Evolutionary conservation across 2,888 invertebrate genomes (phyloP), one percentile per base, ranked within the genome.

Genomic region (Ectropis crepuscularia): DNA sequence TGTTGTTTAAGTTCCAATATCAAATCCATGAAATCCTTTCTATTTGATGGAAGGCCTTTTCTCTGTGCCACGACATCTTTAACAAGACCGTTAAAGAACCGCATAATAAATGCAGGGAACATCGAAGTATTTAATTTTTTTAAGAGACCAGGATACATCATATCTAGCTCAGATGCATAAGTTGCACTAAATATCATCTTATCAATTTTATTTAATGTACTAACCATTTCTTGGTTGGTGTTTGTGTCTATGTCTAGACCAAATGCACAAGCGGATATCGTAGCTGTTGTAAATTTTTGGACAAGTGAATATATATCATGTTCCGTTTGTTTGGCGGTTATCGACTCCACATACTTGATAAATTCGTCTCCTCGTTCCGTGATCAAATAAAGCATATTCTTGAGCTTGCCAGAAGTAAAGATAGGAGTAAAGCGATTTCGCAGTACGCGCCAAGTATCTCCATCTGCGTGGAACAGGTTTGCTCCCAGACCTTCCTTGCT

Each of bases 321-420:
- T 55, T 83, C 82, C 0, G 75, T 42, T 0, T 74, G 46, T 5
- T 66, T 49, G 0, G 68, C 47, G 0, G 65, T 60, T 47, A 76
- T 16, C 0, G 51, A 51, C 0, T 68, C 65, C 0, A 86, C 10
- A 45, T 81, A 72, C 0, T 80, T 61, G 0, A 79, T 41, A 51
- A 83, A 83, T 9, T 70, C 65, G 6, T 86, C 76, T 6, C 74
- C 79, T 5, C 78, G 75, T 12, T 84, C 81, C 11, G 69, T 69
- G 38, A 89, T 68, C 9, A 88, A 64, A 64, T 82, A 70, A 37
- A 84, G 74, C 87, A 88, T 87, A 39, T 82, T 84, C 65, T 82
- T 87, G 12, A 87, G 64, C 71, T 89, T 88, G 2, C 84, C 82
- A 0, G 87, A 76, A 4, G 86, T 85, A 54, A 88, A 88, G 8